Evolutionary conservation across 1,140 invertebrate species (phyloP).

Genomic region (Idris sp.): DNA sequence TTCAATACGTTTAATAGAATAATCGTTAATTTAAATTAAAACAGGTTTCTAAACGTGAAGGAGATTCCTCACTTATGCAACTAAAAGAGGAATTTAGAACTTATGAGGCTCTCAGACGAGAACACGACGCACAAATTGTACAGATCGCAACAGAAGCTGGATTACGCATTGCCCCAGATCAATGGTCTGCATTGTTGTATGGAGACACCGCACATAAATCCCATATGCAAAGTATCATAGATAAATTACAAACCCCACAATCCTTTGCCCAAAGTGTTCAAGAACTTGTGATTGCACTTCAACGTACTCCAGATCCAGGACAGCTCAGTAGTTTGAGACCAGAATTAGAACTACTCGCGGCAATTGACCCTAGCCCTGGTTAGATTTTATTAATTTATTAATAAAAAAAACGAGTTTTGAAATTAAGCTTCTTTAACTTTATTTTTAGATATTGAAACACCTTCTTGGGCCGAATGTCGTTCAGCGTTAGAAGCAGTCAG

Average conservation of each 20-base stretch:
- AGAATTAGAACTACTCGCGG: conserved; percentile 91
- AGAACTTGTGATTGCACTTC: conserved; percentile 94
- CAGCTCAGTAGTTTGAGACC: conserved; percentile 87
- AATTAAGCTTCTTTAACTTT: too few relatives aligned
- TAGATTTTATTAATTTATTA: too few relatives aligned
- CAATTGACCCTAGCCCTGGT: conserved; percentile 90
- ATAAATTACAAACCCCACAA: conserved; percentile 94
- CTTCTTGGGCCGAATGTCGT: conserved; percentile 86
- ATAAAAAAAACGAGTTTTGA: too few relatives aligned
- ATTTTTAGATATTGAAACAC: conserved; percentile 82
- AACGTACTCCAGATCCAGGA: conserved; percentile 93
- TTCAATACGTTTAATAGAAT: too few relatives aligned
- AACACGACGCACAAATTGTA: conserved; percentile 99
- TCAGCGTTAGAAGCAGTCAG: conserved; percentile 88
- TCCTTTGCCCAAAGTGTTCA: conserved; percentile 94
- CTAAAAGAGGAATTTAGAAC: conserved; percentile 98
- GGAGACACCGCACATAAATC: conserved; percentile 97
- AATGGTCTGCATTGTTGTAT: conserved; percentile 98
- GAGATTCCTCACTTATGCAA: conserved; percentile 99
- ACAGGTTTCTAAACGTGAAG: conserved; percentile 96
- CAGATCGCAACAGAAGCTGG: conserved; percentile 99
- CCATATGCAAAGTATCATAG: conserved; percentile 99
- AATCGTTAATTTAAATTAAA: too few relatives aligned
- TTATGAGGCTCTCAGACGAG: conserved; percentile 93
- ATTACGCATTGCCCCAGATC: conserved; percentile 96